Evolutionary conservation across 2,888 invertebrate species (phyloP).

Genomic region (Iphiclides podalirius): DNA sequence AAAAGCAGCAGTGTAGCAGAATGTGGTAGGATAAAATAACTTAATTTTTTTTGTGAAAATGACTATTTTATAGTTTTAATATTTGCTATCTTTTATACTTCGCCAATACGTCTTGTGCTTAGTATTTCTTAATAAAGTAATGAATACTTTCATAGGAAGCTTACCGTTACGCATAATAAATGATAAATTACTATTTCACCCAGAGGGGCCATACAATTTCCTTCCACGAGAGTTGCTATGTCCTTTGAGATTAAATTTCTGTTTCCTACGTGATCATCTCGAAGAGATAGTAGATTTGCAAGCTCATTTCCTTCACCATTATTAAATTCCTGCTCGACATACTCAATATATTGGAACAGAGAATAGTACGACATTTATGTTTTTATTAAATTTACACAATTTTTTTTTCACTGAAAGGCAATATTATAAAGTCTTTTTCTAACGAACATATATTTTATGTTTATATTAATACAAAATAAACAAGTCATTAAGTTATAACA

Average conservation of each 20-base stretch:
- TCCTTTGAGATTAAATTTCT: conserved; percentile 84
- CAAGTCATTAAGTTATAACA: too few species aligned
- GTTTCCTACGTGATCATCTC: conserved; percentile 87
- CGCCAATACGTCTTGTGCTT: too few species aligned
- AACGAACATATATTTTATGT: not conserved
- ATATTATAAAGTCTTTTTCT: not conserved
- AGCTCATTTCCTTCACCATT: conserved; percentile 82
- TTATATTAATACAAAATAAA: not conserved
- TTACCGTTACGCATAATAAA: conserved; percentile 84
- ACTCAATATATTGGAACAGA: conserved; percentile 65
- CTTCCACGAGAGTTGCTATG: conserved; percentile 85
- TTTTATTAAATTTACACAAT: conserved; percentile 25
- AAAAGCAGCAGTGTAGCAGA: too few species aligned
- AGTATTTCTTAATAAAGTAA: too few species aligned
- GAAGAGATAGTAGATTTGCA: conserved; percentile 81
- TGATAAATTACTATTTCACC: conserved; percentile 89
- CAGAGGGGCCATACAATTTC: conserved; percentile 85
- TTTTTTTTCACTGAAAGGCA: not conserved
- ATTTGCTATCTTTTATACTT: too few species aligned
- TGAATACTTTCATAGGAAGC: conserved; percentile 20
- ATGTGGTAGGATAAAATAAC: too few species aligned
- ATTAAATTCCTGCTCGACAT: conserved; percentile 81
- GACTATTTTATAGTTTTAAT: too few species aligned
- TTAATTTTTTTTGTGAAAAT: too few species aligned
- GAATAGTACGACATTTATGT: conserved; percentile 45